Conservation (phyloP, 2,797 vertebrate genomes). For the Enteromius unitaeniatus region DNA sequence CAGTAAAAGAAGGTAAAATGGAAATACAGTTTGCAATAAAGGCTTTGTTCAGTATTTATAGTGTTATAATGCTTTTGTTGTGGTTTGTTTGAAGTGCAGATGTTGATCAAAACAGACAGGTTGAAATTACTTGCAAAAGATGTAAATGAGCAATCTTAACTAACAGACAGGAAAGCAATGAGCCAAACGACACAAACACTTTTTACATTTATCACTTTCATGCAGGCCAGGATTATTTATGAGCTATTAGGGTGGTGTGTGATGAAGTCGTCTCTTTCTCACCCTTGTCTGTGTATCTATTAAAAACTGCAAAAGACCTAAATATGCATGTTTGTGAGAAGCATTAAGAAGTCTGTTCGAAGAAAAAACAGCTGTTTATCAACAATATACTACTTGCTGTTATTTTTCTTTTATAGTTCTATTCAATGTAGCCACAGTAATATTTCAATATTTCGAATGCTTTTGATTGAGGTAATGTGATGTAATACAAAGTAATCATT, state of each 20-base stretch:
- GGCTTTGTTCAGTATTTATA: neutral
- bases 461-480: neutral
- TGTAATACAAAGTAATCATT: neutral
- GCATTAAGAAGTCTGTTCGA: slow-evolving; percentile 7
- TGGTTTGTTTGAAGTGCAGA: neutral
- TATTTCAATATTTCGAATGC: neutral
- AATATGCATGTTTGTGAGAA: neutral
- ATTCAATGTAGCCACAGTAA: neutral
- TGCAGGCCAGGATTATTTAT: slow-evolving; percentile 22
- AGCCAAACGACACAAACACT: slow-evolving; percentile 15
- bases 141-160: slow-evolving; percentile 15
- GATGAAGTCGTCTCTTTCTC: slow-evolving; percentile 23
- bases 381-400: slow-evolving; percentile 4
- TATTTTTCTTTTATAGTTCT: neutral
- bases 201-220: slow-evolving; percentile 26
- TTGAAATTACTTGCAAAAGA: slow-evolving; percentile 16
- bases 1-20: neutral
- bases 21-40: neutral
- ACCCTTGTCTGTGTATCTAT: slow-evolving; percentile 14
- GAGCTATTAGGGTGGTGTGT: neutral
- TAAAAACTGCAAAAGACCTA: slow-evolving; percentile 1
- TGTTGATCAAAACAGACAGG: slow-evolving; percentile 9
- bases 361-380: slow-evolving; percentile 1
- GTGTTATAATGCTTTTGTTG: neutral
- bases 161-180: slow-evolving; percentile 29